Evolutionary conservation across 2,113 vertebrate species (phyloP).

Genomic region (Galbula dea): DNA sequence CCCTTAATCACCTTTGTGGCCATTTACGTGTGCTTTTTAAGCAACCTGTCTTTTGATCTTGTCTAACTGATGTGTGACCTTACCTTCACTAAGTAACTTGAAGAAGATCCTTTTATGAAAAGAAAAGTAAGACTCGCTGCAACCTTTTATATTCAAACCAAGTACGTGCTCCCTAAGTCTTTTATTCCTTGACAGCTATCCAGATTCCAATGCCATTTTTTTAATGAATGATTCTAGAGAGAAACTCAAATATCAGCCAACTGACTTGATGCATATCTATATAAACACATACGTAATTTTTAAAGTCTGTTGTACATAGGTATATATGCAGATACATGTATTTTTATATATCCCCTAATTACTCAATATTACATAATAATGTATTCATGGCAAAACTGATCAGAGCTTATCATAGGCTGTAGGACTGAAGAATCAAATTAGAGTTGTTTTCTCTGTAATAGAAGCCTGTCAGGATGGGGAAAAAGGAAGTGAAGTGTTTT

Average conservation of each 20-base stretch:
- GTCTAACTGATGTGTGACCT: neutral
- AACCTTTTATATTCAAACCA: neutral
- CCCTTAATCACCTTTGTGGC: neutral
- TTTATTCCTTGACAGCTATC: neutral
- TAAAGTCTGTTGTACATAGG: neutral
- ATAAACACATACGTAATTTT: neutral
- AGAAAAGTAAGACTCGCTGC: neutral
- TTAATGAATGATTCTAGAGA: neutral
- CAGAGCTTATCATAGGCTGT: neutral
- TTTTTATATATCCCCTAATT: neutral
- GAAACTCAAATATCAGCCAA: neutral
- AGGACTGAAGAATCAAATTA: neutral
- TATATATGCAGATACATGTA: neutral
- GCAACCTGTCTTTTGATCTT: neutral
- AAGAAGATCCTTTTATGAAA: neutral
- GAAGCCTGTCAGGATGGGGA: neutral
- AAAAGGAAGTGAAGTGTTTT: neutral
- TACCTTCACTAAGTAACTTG: neutral
- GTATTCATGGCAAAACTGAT: neutral
- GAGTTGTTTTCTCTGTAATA: neutral
- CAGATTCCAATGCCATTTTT: neutral
- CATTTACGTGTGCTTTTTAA: neutral
- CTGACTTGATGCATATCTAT: neutral
- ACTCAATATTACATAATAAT: neutral
- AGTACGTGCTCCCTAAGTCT: neutral